Evolutionary conservation across 2,888 invertebrate genomes (phyloP).

Genomic region (Phortica magna): DNA sequence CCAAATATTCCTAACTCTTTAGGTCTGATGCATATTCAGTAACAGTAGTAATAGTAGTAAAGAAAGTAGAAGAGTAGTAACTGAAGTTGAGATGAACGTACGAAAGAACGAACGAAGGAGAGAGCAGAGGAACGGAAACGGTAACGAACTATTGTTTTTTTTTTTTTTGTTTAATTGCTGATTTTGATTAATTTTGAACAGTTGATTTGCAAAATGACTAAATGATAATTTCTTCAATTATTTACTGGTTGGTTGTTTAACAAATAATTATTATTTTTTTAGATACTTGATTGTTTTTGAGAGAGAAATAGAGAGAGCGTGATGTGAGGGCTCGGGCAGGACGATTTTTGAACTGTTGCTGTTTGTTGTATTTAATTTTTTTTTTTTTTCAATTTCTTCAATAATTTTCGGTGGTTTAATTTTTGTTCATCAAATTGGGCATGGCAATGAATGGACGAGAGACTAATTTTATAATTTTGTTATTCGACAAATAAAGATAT

Average conservation of each 20-base stretch:
- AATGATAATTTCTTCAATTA: slow-evolving; percentile 30
- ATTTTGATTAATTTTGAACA: slow-evolving; percentile 59
- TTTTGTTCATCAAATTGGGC: not conserved
- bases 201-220: slow-evolving; percentile 49
- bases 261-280: slow-evolving; percentile 33
- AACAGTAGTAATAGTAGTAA: too few species aligned
- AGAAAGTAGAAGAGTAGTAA: not conserved
- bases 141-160: slow-evolving; percentile 54
- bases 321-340: slow-evolving; percentile 72
- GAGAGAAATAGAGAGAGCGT: slow-evolving; percentile 39
- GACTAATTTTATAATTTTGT: too few species aligned
- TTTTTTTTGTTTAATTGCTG: slow-evolving; percentile 64
- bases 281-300: slow-evolving; percentile 37
- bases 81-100: not conserved
- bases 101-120: slow-evolving; percentile 35
- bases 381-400: slow-evolving; percentile 9
- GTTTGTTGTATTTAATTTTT: slow-evolving; percentile 34
- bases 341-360: slow-evolving; percentile 49
- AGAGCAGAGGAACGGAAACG: slow-evolving; percentile 43
- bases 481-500: too few species aligned
- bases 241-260: slow-evolving; percentile 50
- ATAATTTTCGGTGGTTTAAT: not conserved
- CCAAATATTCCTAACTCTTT: too few species aligned
- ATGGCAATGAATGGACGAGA: not conserved
- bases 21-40: too few species aligned